A percentile compares a stretch with the other conserved stretches of the same genome.
phyloP scores from a whole-genome alignment of 2,888 invertebrate genomes.

The Didymodactylos carnosus region DNA sequence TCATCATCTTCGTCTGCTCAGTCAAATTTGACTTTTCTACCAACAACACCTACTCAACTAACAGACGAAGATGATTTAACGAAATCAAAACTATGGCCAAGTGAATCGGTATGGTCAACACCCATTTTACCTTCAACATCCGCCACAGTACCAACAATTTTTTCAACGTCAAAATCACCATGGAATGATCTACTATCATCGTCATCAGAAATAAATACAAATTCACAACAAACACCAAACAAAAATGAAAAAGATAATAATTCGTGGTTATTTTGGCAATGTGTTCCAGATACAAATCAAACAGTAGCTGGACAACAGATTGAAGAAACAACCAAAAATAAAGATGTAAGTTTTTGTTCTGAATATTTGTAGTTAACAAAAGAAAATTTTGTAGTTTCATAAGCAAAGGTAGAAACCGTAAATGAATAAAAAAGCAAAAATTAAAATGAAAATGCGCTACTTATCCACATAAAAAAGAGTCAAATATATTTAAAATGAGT shows the following conservation, averaged over 20 bases:
- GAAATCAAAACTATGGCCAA: not conserved
- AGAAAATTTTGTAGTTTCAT: not conserved
- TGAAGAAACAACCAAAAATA: not conserved
- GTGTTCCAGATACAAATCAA: not conserved
- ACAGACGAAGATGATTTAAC: no score
- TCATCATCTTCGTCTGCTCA: no score
- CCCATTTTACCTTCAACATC: not conserved
- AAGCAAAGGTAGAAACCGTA: no score
- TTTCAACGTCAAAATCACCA: no score
- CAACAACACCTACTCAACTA: no score
- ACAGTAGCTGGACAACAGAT: not conserved
- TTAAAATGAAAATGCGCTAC: no score
- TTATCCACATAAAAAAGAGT: no score
- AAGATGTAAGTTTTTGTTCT: not conserved
- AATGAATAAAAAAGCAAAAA: no score
- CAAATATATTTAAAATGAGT: no score
- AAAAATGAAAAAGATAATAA: no score
- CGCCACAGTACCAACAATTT: not conserved
- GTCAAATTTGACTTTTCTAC: no score
- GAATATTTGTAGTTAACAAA: no score
- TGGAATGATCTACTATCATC: not conserved
- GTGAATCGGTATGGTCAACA: not conserved
- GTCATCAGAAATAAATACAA: not conserved
- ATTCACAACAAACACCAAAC: not conserved
- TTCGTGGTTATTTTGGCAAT: not conserved